Percentiles rank a stretch among this genome's conserved stretches.
Conservation (phyloP, 2,113 vertebrate genomes). For the Vidua macroura region DNA sequence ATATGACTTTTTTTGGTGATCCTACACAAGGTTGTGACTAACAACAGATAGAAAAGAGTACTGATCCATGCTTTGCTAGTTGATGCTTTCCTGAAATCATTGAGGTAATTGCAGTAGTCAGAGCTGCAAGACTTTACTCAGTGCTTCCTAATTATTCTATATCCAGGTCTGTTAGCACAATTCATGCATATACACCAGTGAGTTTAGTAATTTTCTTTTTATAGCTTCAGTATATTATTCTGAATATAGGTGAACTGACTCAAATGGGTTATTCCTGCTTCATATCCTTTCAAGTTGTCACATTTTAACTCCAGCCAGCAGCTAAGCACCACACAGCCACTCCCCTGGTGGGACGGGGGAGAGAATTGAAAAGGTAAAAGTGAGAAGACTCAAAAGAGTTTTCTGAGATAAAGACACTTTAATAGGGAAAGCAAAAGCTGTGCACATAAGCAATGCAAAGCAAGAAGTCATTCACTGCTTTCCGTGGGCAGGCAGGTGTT, state of each 20-base stretch:
- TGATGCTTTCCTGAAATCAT: not conserved
- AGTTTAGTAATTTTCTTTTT: constrained; percentile 46
- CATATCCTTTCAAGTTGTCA: not conserved
- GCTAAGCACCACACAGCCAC: not conserved
- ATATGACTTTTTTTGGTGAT: not conserved
- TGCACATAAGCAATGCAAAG: not conserved
- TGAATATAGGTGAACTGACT: constrained; percentile 28
- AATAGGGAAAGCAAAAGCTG: not conserved
- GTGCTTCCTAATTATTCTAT: constrained; percentile 2
- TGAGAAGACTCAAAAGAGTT: not conserved
- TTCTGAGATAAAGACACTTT: not conserved
- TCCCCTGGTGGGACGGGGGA: not conserved
- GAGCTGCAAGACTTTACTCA: not conserved
- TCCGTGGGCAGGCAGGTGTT: not conserved
- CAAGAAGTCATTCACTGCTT: not conserved
- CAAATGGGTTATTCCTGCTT: constrained; percentile 18
- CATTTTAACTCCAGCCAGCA: not conserved
- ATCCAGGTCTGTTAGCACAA: not conserved
- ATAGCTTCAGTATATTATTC: not conserved
- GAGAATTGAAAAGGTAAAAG: not conserved
- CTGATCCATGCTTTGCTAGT: not conserved
- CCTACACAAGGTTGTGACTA: not conserved
- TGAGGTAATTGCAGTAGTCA: not conserved
- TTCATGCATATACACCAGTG: not conserved
- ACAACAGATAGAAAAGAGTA: not conserved